Base-by-base conservation (phyloP, 2,888 invertebrate species). In the Drosophila histrio region DNA sequence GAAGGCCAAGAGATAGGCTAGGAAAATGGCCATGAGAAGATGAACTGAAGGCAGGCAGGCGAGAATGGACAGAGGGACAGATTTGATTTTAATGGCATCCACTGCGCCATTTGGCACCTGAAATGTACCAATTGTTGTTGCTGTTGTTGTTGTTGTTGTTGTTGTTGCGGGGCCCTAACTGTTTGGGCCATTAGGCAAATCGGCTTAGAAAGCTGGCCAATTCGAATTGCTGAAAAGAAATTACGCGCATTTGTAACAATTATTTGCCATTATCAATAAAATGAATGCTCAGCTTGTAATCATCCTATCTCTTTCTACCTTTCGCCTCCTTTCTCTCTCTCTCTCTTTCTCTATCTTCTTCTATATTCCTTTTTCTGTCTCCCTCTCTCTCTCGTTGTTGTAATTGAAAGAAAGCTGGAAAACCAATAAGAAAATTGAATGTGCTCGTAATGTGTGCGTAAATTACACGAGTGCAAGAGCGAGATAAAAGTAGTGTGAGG, bases 221-320 rank as follows among this genome's bases (percentile, higher is more conserved):
- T 59, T 71, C 46, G 52, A 87, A 70, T 65, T 72, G 69, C 43
- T 63, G 50, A 49, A 62, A 46, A 46, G 57, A 78, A 74, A 78
- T 76, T 66, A 52, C 49, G 56, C 47, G 68, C 80, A 83, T 82
- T 73, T 82, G 64, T 66, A 82, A 65, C 77, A 83, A 87, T 88
- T 83, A 83, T 79, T 79, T 60, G 60, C 58, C 52, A 87, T 82
- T 85, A 82, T 82, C 72, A 85, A 53, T 70, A 61, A 70, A 70
- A 72, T 67, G 66, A 63, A 82, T 47, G 52, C 44, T 21, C 15
- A 34, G 32, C 24, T 38, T 6, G 11, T 19, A n/a, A 21, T 8
- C 56, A 22, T 38, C 19, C 13, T 28, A 11, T 9, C 30, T 15
- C 11, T 7, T n/a, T 8, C 9, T 21, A 9, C 3, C n/a, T 4